A percentile compares a stretch with the other conserved stretches of the same genome.
These are phyloP conservation scores for Takifugu rubripes DNA, from an alignment of 2,797 vertebrate species.

Conservation along the genomic window DNA sequence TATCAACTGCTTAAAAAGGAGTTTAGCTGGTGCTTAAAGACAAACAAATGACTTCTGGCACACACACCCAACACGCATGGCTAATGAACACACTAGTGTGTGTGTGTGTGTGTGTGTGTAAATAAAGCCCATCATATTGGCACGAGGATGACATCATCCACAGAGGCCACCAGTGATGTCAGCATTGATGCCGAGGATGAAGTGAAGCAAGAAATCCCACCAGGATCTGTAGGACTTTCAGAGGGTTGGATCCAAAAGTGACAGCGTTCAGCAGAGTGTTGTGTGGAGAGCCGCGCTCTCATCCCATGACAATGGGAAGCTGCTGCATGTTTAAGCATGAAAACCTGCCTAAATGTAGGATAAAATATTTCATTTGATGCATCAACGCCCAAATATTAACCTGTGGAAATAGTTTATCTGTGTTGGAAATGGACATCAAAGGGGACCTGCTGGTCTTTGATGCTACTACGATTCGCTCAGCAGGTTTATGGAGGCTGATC, in stretches of 20 bases:
- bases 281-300: no score
- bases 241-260: no score
- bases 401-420: no score
- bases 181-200: background rate
- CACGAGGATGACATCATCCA: background rate
- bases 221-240: constrained; percentile 1
- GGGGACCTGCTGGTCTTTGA: background rate
- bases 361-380: no score
- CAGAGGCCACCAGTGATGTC: constrained; percentile 41
- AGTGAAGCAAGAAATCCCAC: background rate
- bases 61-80: constrained; percentile 37
- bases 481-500: background rate
- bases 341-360: no score
- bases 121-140: background rate
- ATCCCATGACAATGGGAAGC: no score
- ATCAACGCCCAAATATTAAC: no score
- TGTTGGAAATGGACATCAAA: no score
- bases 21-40: constrained; percentile 70
- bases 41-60: constrained; percentile 68
- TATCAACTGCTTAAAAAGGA: constrained; percentile 64
- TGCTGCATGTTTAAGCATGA: no score
- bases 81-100: constrained; percentile 47
- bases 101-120: constrained; percentile 12
- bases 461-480: background rate
- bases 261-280: no score